Evolutionary conservation across 2,797 vertebrate genomes (phyloP), one percentile per base, ranked within the genome.

Genomic region (Buphagus erythrorhynchus): DNA sequence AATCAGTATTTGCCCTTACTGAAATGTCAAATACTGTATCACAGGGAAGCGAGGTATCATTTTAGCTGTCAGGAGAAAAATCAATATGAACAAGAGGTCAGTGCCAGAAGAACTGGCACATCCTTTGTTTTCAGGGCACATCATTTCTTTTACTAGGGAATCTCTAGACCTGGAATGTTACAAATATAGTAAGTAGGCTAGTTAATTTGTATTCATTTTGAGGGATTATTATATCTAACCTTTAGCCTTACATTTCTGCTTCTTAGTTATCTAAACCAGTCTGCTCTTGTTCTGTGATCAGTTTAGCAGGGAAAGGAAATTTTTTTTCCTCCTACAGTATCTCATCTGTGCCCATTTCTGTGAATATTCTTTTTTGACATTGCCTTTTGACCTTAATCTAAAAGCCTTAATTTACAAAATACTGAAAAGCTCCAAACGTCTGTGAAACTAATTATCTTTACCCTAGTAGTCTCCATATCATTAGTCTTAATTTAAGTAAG

Each of bases 141-240:
- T 26, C 4, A 10, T 38, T 68, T 72, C 46, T 83, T 88, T 54
- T 84, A 20, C 13, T 51, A 48, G 18, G 0, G 0, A 81, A 76
- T 65, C 33, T 91, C 28, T 35, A 63, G 52, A 79, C 68, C 28
- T 38, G 9, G 61, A 38, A 62, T 76, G 38, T 49, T 73, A 73
- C 45, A 77, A 92, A 87, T 59, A 82, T 67, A 96, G 55, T 87
- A 85, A 92, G 51, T 89, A 82, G 81, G 67, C 25, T 92, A 87
- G 59, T 55, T 92, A 79, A 89, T 92, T 91, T 93, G 33, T 61
- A 57, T 87, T 87, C 33, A 4, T 13, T 87, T 89, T 82, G 24
- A 48, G 42, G 59, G 26, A 52, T 87, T 67, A 87, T 87, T 91
- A 82, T 67, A 69, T 63, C 33, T 45, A 91, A 82, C 71, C 77